Evolutionary conservation across 2,797 vertebrate genomes (phyloP).

Genomic region (Sus cebifrons): DNA sequence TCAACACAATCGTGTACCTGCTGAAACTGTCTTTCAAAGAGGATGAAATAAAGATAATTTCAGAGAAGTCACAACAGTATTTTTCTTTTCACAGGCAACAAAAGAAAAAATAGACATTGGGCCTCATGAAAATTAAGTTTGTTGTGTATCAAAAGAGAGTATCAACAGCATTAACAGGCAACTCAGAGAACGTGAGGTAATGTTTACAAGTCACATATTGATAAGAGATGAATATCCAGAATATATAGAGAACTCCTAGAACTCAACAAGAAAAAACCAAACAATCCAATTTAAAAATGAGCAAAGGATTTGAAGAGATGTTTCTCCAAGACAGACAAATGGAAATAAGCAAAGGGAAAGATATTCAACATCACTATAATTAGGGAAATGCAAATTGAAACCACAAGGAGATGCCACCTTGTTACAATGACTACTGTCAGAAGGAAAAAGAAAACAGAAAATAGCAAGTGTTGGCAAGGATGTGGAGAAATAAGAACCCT

Average conservation of each 20-base stretch:
- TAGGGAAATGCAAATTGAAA: background rate
- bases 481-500: background rate
- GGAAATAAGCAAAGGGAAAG: too few relatives aligned
- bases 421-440: background rate
- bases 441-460: background rate
- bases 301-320: background rate
- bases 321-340: too few relatives aligned
- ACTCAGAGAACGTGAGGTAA: background rate
- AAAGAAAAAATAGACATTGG: background rate
- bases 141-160: background rate
- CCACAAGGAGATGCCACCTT: accelerated
- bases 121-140: background rate
- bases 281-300: background rate
- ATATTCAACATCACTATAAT: background rate
- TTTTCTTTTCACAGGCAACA: background rate
- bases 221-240: background rate
- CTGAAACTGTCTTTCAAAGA: background rate
- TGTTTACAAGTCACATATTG: background rate
- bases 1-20: background rate
- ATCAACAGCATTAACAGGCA: background rate
- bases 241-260: background rate
- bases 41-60: background rate
- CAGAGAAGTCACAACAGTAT: background rate
- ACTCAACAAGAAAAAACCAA: background rate
- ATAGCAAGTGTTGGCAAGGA: background rate